Base-by-base conservation (phyloP, 1,140 invertebrate genomes). In the roundworm (Caenorhabditis elegans) region DNA sequence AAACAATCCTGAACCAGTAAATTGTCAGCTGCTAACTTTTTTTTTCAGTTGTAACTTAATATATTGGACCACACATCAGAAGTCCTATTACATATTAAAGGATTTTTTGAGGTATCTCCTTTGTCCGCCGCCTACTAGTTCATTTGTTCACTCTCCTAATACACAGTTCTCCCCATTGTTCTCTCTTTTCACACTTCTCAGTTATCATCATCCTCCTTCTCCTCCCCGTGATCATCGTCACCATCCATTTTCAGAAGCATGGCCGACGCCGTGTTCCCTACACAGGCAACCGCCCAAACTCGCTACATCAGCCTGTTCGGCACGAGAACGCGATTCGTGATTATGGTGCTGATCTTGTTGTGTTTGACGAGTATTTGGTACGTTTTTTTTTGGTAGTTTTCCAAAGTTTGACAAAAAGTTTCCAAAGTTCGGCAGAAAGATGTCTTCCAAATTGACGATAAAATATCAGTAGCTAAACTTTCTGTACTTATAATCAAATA, bases 311-410 rank as follows among this genome's bases (percentile, higher is more conserved):
- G 48, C 48, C 39, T 83, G 39, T 85, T 85, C 84, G 84, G 84
- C 19, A 85, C 82, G n/a, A 53, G 84, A 34, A 85, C 84, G 8
- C 83, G 84, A 49, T 85, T 84, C 48, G 83, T 85, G 47, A 65
- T 85, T n/a, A 84, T 85, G 84, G 82, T 85, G 13, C 53, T 85
- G 53, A 70, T 85, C 43, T 78, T 85, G 28, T 55, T 85, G 10
- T 85, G 84, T 31, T 28, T 85, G 47, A 80, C 84, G 10, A 84
- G 82, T 55, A 85, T 85, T 65, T 85, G 84, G 84, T 85, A 19
- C 28, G 83, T 82, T 39, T 46, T 31, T 76, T 75, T 15, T n/a
- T 22, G 2, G n/a, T 24, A 19, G 51, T 3, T 24, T 48, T 77
- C 19, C 19, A n/a, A n/a, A 78, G 0, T 78, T 48, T 77, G 26